These are phyloP conservation scores for Drosophila pruinosa DNA, from an alignment of 1,140 invertebrate species.

Conservation along the genomic window DNA sequence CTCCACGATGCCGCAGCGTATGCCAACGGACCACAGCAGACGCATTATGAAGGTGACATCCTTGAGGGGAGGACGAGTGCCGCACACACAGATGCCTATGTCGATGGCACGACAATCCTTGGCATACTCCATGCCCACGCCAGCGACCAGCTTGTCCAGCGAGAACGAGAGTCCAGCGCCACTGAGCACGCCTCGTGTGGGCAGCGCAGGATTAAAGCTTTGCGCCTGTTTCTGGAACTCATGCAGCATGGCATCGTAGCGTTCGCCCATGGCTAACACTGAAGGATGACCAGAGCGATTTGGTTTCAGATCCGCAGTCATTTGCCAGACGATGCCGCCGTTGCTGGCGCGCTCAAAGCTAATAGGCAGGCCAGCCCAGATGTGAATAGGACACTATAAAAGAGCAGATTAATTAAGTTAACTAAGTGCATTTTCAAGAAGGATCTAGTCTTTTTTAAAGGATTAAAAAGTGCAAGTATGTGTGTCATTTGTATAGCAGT, in stretches of 20 bases:
- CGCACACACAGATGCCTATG: conserved; percentile 87
- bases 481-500: too few species aligned
- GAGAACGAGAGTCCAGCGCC: conserved; percentile 91
- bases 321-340: conserved; percentile 80
- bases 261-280: conserved; percentile 83
- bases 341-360: conserved; percentile 67
- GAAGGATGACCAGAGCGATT: conserved; percentile 65
- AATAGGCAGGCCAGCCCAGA: conserved; percentile 72
- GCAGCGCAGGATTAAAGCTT: conserved; percentile 71
- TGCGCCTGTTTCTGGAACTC: conserved; percentile 82
- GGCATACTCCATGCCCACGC: conserved; percentile 81
- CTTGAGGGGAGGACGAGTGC: conserved; percentile 84
- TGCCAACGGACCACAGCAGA: conserved; percentile 83
- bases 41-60: conserved; percentile 86
- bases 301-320: conserved; percentile 72
- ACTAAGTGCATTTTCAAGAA: too few species aligned
- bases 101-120: conserved; percentile 84
- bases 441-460: too few species aligned
- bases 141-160: conserved; percentile 87
- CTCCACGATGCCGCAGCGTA: conserved; percentile 83
- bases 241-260: conserved; percentile 83
- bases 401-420: background rate
- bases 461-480: too few species aligned
- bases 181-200: conserved; percentile 75
- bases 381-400: conserved; percentile 74